Evolutionary conservation across 2,113 vertebrate genomes (phyloP), one percentile per base, ranked within the genome.

Genomic region (Tapirus terrestris): DNA sequence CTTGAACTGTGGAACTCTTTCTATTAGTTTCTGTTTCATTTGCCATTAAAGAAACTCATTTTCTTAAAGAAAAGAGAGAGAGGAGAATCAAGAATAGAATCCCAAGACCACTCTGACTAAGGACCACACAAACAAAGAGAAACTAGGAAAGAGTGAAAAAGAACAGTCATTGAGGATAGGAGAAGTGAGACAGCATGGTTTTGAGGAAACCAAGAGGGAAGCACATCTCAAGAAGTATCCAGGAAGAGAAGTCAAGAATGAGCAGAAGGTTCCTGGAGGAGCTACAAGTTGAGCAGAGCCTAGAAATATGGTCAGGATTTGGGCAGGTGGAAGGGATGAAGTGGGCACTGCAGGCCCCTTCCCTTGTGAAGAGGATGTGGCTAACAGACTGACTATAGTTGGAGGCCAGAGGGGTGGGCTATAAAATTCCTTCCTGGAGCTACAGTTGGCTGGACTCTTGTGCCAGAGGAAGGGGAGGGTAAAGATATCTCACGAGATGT

Each of bases 21-120:
- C 56, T 6, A 31, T 95, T 92, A 68, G 21, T 79, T 89, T 88
- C 68, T 83, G 9, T 77, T 89, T 93, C n/a, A 86, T 86, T 96
- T 43, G 3, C 21, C 36, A 84, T 36, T 45, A 81, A 92, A 92
- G 7, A 72, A 89, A 84, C 13, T 77, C 58, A 89, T 56, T 88
- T 18, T 93, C 16, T 85, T 90, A 29, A 53, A 43, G 61, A 39
- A 36, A 8, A 79, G 25, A 58, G 36, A 45, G 6, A 58, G 39
- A 43, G 3, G 25, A 17, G 27, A 56, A 45, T 77, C 27, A 85
- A 65, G 75, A 90, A 83, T 3, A 80, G 43, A 92, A 20, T 36
- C 33, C 25, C 68, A 27, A 39, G 45, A 60, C 43, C 8, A 80
- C 18, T 86, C 56, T 79, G 45, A 21, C n/a, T 72, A 61, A 48